Base-by-base conservation (phyloP, 2,888 invertebrate genomes). In the Cremastinae sp. region DNA sequence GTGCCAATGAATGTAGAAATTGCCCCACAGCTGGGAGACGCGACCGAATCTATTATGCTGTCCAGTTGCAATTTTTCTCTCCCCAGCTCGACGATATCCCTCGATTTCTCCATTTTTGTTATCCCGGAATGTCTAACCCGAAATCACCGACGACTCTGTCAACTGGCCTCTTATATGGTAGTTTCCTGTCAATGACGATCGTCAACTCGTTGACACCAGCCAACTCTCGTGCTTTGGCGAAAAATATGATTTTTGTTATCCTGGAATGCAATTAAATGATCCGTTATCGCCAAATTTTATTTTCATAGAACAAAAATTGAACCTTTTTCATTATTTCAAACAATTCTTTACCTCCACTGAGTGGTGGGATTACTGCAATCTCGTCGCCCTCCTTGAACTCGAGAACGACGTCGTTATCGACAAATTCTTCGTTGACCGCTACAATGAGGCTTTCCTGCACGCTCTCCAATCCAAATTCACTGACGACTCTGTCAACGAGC, bases 281-380 rank as follows among this genome's bases (percentile, higher is more conserved):
- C n/a, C n/a, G n/a, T n/a, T n/a, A n/a, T n/a, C n/a, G n/a, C n/a
- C n/a, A n/a, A n/a, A n/a, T n/a, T n/a, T n/a, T n/a, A n/a, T n/a
- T n/a, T n/a, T n/a, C n/a, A n/a, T n/a, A n/a, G n/a, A n/a, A n/a
- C n/a, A n/a, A n/a, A n/a, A n/a, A n/a, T n/a, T n/a, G n/a, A n/a
- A n/a, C n/a, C n/a, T n/a, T n/a, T n/a, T n/a, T n/a, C n/a, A n/a
- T n/a, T n/a, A n/a, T n/a, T n/a, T n/a, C n/a, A n/a, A n/a, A n/a
- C n/a, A n/a, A n/a, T n/a, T n/a, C n/a, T n/a, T 38, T 7, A 84
- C 98, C 98, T 84, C 98, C 98, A 90, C 98, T 98, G 61, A 98
- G 91, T 0, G 98, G 98, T 64, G 98, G 98, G 86, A 98, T 98
- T 10, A 98, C 92, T 77, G 98, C 98, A 78, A 98, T 92, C 89